Evolutionary conservation across 2,113 vertebrate genomes (phyloP).

Genomic region (Alosa alosa): DNA sequence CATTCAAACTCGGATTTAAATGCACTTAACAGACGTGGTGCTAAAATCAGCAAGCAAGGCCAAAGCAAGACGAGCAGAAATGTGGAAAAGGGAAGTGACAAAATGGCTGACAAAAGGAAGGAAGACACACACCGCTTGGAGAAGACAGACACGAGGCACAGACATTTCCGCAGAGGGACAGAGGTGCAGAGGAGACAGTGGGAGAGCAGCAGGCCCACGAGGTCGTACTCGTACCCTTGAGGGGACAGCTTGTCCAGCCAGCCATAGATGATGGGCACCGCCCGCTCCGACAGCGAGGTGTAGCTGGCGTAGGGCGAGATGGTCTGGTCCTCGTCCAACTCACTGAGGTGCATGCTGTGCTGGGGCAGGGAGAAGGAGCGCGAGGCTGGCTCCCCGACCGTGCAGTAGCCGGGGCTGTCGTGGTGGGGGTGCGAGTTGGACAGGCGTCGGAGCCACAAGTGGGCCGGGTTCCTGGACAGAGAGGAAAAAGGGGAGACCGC

Average conservation of each 20-base stretch:
- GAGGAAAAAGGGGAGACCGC: background rate
- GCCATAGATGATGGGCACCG: constrained; percentile 78
- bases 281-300: constrained; percentile 77
- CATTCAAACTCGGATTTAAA: background rate
- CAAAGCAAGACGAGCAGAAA: constrained; percentile 23
- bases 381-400: constrained; percentile 69
- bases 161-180: constrained; percentile 54
- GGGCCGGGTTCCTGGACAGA: constrained; percentile 49
- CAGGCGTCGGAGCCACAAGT: constrained; percentile 57
- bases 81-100: constrained; percentile 3
- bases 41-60: background rate
- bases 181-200: constrained; percentile 59
- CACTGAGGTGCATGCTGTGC: constrained; percentile 61
- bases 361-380: constrained; percentile 65
- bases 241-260: constrained; percentile 99
- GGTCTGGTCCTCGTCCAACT: constrained; percentile 82
- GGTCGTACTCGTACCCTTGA: constrained; percentile 85
- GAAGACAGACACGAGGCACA: constrained; percentile 59
- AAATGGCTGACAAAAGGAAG: constrained; percentile 23
- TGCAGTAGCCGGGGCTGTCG: constrained; percentile 80
- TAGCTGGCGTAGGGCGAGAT: constrained; percentile 97
- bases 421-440: constrained; percentile 55
- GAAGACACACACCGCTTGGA: constrained; percentile 61
- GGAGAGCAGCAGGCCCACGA: constrained; percentile 50
- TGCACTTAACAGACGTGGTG: background rate